These are phyloP conservation scores for Eudemis profundana DNA, from an alignment of 2,888 invertebrate genomes.

Conservation along the genomic window DNA sequence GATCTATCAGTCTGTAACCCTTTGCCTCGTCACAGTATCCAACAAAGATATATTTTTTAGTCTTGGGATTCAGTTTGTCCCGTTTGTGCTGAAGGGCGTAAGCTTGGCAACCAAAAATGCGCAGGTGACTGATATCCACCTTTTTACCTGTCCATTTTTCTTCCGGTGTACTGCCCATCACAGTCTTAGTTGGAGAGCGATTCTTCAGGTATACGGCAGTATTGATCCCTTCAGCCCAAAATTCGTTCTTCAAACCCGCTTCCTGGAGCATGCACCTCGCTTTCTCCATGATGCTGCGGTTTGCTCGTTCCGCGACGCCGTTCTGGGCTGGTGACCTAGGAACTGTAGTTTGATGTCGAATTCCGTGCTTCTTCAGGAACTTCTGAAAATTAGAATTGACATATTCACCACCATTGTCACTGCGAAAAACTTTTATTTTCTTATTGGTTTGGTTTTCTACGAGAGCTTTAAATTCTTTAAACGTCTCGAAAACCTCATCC, in stretches of 20 bases:
- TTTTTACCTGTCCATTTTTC: conserved; percentile 5
- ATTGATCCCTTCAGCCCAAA: conserved; percentile 27
- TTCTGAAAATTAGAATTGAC: no score
- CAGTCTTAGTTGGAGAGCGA: conserved; percentile 21
- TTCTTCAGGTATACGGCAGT: conserved; percentile 19
- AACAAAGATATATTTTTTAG: neutral
- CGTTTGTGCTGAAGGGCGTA: conserved; percentile 1
- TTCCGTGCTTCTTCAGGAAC: no score
- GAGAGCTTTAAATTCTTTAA: no score
- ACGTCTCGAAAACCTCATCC: conserved; percentile 3
- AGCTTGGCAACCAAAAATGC: conserved; percentile 10
- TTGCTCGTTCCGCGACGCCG: no score
- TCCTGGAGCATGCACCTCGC: neutral
- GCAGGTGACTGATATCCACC: neutral
- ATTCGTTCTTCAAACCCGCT: conserved; percentile 4
- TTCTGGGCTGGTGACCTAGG: no score
- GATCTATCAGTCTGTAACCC: neutral
- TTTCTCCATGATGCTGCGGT: neutral
- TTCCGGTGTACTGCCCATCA: conserved; percentile 4
- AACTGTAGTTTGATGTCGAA: no score
- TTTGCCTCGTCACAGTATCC: neutral
- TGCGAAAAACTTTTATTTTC: no score
- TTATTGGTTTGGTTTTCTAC: no score
- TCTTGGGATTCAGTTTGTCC: neutral
- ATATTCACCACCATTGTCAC: no score